Conservation (phyloP, 37 sponge, comb jelly and placozoan genomes). For the Cliona cf. orientalis region DNA sequence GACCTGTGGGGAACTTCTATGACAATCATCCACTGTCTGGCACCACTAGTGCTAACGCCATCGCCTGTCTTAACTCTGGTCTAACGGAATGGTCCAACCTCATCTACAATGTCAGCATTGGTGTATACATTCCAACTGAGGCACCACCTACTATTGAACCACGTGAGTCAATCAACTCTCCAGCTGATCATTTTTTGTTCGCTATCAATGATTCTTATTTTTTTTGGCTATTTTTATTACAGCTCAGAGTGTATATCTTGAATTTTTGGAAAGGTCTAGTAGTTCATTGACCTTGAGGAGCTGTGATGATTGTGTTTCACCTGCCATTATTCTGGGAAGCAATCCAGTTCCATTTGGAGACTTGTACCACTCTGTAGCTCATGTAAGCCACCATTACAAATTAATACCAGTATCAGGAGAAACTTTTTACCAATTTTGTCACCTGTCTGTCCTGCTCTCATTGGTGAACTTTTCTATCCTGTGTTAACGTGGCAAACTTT, state of each 20-base stretch:
- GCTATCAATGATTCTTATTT: background rate
- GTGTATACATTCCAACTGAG: background rate
- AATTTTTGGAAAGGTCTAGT: background rate
- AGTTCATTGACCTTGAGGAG: background rate
- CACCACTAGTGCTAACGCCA: background rate
- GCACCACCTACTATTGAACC: background rate
- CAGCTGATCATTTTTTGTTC: background rate
- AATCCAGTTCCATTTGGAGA: conserved; percentile 11
- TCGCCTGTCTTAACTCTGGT: background rate
- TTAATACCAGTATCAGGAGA: no score
- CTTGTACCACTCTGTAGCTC: background rate
- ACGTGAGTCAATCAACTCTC: background rate
- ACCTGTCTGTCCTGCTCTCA: no score
- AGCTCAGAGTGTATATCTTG: background rate
- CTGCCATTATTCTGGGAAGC: background rate
- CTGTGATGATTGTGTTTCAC: background rate
- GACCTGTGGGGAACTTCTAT: background rate
- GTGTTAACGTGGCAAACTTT: no score
- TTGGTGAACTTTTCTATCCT: no score
- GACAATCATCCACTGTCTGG: conserved; percentile 9
- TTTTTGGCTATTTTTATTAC: background rate
- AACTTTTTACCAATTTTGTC: no score
- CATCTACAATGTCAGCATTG: conserved; percentile 12
- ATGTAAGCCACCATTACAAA: background rate
- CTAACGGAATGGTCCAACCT: background rate